Evolutionary conservation across 2,797 vertebrate genomes (phyloP).

Genomic region (Sciurus vulgaris): DNA sequence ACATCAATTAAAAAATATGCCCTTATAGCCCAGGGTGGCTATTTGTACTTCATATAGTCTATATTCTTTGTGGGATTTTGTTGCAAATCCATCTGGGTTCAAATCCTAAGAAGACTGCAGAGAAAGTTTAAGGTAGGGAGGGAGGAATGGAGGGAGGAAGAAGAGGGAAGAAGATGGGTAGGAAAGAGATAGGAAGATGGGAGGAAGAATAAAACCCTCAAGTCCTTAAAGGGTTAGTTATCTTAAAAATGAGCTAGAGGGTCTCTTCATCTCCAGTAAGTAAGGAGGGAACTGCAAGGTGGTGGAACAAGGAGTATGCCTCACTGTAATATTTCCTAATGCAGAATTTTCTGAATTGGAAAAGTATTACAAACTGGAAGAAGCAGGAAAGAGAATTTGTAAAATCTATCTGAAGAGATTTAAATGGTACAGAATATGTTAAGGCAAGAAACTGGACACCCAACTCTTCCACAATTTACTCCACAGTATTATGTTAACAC

Average conservation of each 20-base stretch:
- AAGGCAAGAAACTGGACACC: not conserved
- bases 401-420: constrained; percentile 41
- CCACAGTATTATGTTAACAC: not conserved
- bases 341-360: not conserved
- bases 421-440: constrained; percentile 43
- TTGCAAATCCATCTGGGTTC: not conserved
- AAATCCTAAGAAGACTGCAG: not conserved
- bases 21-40: not conserved
- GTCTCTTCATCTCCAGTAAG: not conserved
- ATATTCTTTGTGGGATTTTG: constrained; percentile 15
- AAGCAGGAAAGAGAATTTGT: not conserved
- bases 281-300: not conserved
- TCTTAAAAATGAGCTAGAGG: not conserved
- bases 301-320: not conserved
- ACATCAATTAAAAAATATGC: not conserved
- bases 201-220: not conserved
- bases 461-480: not conserved
- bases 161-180: not conserved
- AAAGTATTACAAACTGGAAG: not conserved
- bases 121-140: not conserved
- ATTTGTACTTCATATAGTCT: not conserved
- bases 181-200: not conserved
- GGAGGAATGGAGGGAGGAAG: not conserved
- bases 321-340: not conserved
- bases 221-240: not conserved